phyloP scores from a whole-genome alignment of 2,797 vertebrate species.

The Oreortyx pictus region DNA sequence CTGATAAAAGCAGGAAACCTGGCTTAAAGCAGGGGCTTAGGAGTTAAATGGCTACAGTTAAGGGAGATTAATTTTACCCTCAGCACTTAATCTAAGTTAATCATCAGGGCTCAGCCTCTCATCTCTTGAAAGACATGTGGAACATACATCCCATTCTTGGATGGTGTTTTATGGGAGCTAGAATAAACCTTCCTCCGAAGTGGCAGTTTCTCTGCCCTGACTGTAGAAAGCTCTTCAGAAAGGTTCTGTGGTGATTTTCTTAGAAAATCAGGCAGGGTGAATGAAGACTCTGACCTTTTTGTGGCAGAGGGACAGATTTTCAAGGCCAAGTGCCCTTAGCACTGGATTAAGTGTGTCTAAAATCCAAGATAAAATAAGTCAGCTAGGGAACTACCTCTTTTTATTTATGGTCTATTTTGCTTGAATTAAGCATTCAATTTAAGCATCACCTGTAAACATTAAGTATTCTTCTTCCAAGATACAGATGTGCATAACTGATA shows the following conservation, averaged over 20 bases:
- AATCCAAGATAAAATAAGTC: background rate
- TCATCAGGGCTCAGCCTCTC: background rate
- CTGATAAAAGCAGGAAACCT: conserved; percentile 49
- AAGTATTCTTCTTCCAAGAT: background rate
- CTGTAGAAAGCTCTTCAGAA: background rate
- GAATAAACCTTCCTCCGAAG: background rate
- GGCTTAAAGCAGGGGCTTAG: conserved; percentile 26
- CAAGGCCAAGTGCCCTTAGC: background rate
- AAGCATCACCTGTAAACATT: background rate
- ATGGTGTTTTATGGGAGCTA: background rate
- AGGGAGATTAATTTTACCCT: conserved; percentile 38
- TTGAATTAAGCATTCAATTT: background rate
- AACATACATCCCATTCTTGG: background rate
- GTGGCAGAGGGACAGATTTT: background rate
- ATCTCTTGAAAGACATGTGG: background rate
- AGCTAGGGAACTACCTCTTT: background rate
- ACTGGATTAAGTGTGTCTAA: background rate
- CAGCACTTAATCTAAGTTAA: conserved; percentile 24
- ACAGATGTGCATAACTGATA: background rate
- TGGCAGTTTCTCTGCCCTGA: background rate
- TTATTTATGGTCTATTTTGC: rapidly evolving
- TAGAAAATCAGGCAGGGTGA: background rate
- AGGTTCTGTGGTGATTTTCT: background rate
- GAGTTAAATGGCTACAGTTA: background rate
- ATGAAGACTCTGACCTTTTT: rapidly evolving